Base-by-base conservation (phyloP, 2,888 invertebrate species). In the Hirtodrosophila histrioides region DNA sequence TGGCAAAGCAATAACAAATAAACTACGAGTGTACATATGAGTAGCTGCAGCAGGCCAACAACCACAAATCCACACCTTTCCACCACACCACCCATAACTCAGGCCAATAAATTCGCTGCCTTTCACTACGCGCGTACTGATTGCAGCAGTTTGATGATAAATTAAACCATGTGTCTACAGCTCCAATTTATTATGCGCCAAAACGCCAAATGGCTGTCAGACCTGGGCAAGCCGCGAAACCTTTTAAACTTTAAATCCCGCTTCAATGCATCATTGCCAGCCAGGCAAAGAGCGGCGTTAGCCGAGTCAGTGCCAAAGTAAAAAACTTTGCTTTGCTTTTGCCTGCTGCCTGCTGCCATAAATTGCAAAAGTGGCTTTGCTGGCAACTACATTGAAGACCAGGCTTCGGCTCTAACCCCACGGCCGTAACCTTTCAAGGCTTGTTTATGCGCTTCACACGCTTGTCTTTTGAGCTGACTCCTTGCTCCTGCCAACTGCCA, bases 241-340 rank as follows among this genome's bases (percentile, higher is more conserved):
- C 82, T 82, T 86, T 84, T 86, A 80, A 86, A 86, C 86, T 86
- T 81, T 81, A 86, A 86, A 81, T 86, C 84, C 84, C 60, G 76
- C 78, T 77, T 77, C 86, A 81, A 84, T 86, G 84, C 81, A 84
- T 84, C 84, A 84, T 86, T 74, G 86, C 67, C 64, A 31, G 31
- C 9, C 69, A 46, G 57, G 46, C 54, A 53, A 51, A 50, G 54
- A 55, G 57, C 46, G 46, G 49, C 67, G 56, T 61, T 69, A 54
- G 73, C 61, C 65, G 55, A 73, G 73, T 66, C 63, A 67, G 46
- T 73, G 78, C 70, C 76, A 82, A 73, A 66, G 70, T 74, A 66
- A 64, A 58, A 65, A 78, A 85, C 73, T 80, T 82, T 80, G 65
- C 69, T 61, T 60, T 49, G 56, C 54, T 36, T 57, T 58, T 50